These are phyloP conservation scores for Epinephelus awoara DNA, from an alignment of 2,797 vertebrate species.

Conservation along the genomic window DNA sequence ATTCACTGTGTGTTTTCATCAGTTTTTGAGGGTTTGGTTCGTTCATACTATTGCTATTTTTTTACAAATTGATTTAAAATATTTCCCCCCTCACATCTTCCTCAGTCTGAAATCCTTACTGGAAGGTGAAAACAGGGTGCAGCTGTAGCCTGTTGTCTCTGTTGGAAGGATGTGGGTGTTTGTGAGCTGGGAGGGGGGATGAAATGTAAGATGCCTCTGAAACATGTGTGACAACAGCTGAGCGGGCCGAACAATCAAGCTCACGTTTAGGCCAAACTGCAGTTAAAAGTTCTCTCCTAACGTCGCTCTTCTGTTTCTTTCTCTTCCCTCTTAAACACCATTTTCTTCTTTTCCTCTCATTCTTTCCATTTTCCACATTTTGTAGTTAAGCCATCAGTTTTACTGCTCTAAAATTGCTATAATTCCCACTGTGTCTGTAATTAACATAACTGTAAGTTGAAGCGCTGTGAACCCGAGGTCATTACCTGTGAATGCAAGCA, in stretches of 20 bases:
- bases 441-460: constrained; percentile 49
- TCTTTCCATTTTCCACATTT: constrained; percentile 34
- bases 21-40: constrained; percentile 1
- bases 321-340: not conserved
- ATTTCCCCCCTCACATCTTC: not conserved
- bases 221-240: constrained; percentile 72
- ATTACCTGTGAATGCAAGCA: constrained; percentile 28
- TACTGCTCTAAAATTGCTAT: constrained; percentile 34
- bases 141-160: constrained; percentile 20
- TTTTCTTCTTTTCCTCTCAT: not conserved
- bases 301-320: not conserved
- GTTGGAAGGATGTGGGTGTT: constrained; percentile 37
- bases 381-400: constrained; percentile 21
- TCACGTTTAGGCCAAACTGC: constrained; percentile 32
- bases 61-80: not conserved
- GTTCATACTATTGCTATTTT: not conserved
- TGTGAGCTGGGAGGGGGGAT: constrained; percentile 10
- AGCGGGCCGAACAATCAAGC: constrained; percentile 35
- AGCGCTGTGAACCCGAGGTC: constrained; percentile 37
- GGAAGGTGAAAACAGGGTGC: constrained; percentile 18
- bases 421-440: constrained; percentile 48
- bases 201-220: constrained; percentile 44
- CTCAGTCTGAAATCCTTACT: not conserved
- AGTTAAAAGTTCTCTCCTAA: constrained; percentile 1
- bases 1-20: not conserved